Percentiles rank a stretch among this genome's conserved stretches.
Evolutionary conservation across 2,888 invertebrate genomes (phyloP).

Genomic region (Phymatocera aterrima): DNA sequence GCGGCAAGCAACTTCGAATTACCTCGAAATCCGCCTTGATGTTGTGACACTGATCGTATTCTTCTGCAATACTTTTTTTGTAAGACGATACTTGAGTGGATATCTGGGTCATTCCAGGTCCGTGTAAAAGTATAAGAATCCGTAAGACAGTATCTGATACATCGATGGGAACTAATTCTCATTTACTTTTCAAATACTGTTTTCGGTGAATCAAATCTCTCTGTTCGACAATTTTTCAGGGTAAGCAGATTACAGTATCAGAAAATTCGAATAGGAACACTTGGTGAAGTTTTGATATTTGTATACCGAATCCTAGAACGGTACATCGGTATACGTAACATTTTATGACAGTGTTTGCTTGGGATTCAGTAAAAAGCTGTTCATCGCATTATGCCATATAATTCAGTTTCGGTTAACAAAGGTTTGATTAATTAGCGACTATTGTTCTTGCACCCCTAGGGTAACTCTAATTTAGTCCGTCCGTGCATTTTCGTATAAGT

Average conservation of each 20-base stretch:
- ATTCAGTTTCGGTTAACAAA: conserved; percentile 19
- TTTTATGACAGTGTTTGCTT: not conserved
- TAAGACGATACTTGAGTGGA: not conserved
- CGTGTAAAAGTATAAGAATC: not conserved
- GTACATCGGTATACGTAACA: conserved; percentile 5
- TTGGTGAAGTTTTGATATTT: not conserved
- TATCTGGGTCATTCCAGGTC: not conserved
- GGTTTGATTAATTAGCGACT: conserved; percentile 36
- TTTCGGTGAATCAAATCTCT: not conserved
- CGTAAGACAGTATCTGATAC: not conserved
- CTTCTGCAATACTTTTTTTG: not conserved
- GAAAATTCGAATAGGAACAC: not conserved
- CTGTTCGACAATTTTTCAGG: not conserved
- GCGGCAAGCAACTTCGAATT: conserved; percentile 16
- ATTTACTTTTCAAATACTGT: not conserved
- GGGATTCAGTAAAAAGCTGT: not conserved
- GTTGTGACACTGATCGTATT: not conserved
- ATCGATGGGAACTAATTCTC: not conserved
- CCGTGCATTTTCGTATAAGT: conserved; percentile 35
- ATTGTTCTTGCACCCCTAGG: conserved; percentile 40
- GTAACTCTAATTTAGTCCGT: conserved; percentile 32
- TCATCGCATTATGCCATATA: conserved; percentile 32
- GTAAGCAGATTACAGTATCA: not conserved
- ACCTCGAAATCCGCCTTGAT: conserved; percentile 8
- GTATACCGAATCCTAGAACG: not conserved